Evolutionary conservation across 1,140 invertebrate genomes (phyloP).

Genomic region (Drosophila mayri): DNA sequence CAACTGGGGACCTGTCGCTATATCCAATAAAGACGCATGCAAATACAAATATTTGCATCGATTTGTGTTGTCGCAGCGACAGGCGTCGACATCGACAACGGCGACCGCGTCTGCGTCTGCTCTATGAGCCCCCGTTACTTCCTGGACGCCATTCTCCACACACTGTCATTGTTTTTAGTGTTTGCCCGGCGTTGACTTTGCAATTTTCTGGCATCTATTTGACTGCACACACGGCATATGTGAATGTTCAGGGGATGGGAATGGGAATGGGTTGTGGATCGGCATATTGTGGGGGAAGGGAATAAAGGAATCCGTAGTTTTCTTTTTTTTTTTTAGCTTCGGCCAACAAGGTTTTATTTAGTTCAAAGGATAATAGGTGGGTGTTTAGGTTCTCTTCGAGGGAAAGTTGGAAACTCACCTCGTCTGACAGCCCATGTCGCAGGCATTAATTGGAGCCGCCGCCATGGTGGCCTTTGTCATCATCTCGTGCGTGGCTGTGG

Average conservation of each 20-base stretch:
- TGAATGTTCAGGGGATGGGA: constrained; percentile 9
- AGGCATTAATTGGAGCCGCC: constrained; percentile 69
- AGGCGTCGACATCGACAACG: constrained; percentile 26
- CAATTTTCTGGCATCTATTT: constrained; percentile 71
- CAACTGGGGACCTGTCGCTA: constrained; percentile 36
- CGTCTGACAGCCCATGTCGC: constrained; percentile 85
- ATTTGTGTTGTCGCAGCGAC: constrained; percentile 70
- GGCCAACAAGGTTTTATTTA: constrained; percentile 6
- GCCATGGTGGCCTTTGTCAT: constrained; percentile 64
- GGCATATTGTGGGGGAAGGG: background rate
- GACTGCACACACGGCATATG: constrained; percentile 42
- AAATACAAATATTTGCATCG: constrained; percentile 83
- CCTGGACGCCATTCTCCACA: constrained; percentile 14
- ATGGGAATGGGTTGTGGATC: background rate
- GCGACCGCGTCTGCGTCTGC: background rate
- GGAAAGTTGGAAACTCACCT: constrained; percentile 56
- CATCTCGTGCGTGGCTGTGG: constrained; percentile 72
- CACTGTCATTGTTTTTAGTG: constrained; percentile 70
- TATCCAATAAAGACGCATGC: constrained; percentile 70
- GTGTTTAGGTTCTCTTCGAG: background rate
- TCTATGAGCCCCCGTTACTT: constrained; percentile 4
- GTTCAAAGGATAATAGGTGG: constrained; percentile 4
- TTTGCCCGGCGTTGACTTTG: constrained; percentile 70
- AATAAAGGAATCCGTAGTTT: constrained; percentile 6
- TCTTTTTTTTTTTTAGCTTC: background rate